Conservation (phyloP, 2,888 invertebrate genomes). For the Eupithecia subfuscata region DNA sequence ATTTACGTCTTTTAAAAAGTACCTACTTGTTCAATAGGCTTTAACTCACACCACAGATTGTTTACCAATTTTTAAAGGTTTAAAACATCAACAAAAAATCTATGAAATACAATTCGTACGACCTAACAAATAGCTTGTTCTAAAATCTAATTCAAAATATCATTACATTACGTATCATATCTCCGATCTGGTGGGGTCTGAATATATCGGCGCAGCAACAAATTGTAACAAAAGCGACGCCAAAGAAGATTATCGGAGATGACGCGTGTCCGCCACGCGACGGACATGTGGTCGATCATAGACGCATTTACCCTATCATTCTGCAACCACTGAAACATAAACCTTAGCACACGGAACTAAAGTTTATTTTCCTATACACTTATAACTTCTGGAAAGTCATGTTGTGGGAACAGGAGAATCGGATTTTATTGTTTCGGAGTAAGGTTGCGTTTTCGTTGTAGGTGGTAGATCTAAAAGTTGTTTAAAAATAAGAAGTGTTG, state of each 20-base stretch:
- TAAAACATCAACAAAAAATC: background rate
- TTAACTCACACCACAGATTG: background rate
- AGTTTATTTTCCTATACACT: slow-evolving; percentile 29
- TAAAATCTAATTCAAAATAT: slow-evolving; percentile 80
- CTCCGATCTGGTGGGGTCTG: slow-evolving; percentile 72
- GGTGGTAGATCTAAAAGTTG: slow-evolving; percentile 54
- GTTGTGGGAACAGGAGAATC: slow-evolving; percentile 49
- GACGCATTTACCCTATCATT: slow-evolving; percentile 64
- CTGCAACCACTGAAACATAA: slow-evolving; percentile 41
- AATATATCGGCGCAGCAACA: slow-evolving; percentile 72
- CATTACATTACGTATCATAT: slow-evolving; percentile 82
- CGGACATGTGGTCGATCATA: slow-evolving; percentile 71
- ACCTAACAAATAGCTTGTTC: slow-evolving; percentile 67
- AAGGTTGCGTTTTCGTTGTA: slow-evolving; percentile 45
- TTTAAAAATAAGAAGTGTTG: slow-evolving; percentile 79
- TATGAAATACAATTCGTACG: slow-evolving; percentile 34
- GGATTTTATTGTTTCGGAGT: slow-evolving; percentile 47
- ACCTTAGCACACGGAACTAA: slow-evolving; percentile 35
- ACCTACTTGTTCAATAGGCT: background rate
- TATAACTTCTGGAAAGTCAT: slow-evolving; percentile 43
- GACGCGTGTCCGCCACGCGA: slow-evolving; percentile 79
- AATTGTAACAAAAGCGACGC: slow-evolving; percentile 81
- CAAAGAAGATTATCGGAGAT: slow-evolving; percentile 81
- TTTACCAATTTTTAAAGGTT: background rate
- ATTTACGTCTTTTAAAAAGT: background rate